Conservation (phyloP, 2,797 vertebrate species). For the Toxotes lorentzi region DNA sequence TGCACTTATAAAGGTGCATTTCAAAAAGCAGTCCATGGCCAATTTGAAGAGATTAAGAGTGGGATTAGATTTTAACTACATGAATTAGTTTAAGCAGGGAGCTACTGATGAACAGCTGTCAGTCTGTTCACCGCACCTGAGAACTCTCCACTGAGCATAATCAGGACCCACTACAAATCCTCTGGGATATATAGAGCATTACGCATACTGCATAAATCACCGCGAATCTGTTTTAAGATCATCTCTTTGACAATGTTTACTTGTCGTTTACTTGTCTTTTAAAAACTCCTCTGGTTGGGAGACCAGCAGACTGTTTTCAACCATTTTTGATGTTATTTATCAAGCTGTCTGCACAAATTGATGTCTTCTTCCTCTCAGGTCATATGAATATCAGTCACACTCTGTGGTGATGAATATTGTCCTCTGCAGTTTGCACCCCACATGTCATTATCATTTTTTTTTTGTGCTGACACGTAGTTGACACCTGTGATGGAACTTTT, state of each 20-base stretch:
- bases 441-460: slow-evolving; percentile 56
- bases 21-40: slow-evolving; percentile 19
- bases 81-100: slow-evolving; percentile 51
- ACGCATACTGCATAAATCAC: slow-evolving; percentile 48
- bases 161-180: slow-evolving; percentile 28
- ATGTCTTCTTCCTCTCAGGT: slow-evolving; percentile 56
- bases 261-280: slow-evolving; percentile 35
- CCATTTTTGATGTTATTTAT: slow-evolving; percentile 61
- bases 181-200: slow-evolving; percentile 35
- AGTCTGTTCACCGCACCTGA: slow-evolving; percentile 55
- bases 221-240: slow-evolving; percentile 38
- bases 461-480: slow-evolving; percentile 57
- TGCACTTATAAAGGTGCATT: slow-evolving; percentile 20
- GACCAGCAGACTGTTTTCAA: slow-evolving; percentile 57
- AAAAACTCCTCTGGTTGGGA: slow-evolving; percentile 28
- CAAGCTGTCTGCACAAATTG: slow-evolving; percentile 52
- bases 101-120: slow-evolving; percentile 72
- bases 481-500: slow-evolving; percentile 56
- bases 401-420: slow-evolving; percentile 65
- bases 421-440: slow-evolving; percentile 58
- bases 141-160: slow-evolving; percentile 25
- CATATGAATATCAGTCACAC: slow-evolving; percentile 65
- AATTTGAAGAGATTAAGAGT: slow-evolving; percentile 52
- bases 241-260: slow-evolving; percentile 48
- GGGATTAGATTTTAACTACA: slow-evolving; percentile 69